A percentile compares a stretch with the other conserved stretches of the same genome.
These are phyloP conservation scores for Anas bahamensis DNA, from an alignment of 2,797 vertebrate species.

Conservation along the genomic window DNA sequence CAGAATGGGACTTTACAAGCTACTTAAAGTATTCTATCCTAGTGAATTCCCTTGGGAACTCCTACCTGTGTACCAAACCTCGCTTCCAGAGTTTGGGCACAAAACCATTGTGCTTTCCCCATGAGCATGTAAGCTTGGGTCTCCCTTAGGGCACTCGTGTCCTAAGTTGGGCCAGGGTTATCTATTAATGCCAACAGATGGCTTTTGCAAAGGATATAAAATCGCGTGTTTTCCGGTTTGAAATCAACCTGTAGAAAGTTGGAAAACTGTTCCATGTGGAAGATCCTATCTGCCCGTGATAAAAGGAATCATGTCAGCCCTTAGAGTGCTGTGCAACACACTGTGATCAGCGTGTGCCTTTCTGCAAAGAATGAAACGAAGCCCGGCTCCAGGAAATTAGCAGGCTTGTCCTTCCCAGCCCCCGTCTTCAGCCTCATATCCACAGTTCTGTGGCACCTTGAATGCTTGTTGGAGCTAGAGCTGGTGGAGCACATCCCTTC, in stretches of 20 bases:
- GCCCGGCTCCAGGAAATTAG: background rate
- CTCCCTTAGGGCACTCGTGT: background rate
- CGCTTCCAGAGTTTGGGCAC: background rate
- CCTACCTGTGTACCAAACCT: background rate
- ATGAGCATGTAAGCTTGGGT: background rate
- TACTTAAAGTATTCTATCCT: background rate
- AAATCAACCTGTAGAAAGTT: background rate
- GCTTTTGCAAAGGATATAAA: background rate
- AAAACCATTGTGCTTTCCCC: background rate
- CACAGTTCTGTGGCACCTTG: background rate
- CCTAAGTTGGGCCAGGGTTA: background rate
- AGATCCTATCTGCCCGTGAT: background rate
- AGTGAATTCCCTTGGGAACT: background rate
- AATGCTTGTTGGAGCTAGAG: background rate
- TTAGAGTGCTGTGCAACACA: rapidly evolving
- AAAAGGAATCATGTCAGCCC: background rate
- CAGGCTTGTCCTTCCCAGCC: background rate
- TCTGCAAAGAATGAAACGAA: background rate
- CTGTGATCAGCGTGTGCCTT: background rate
- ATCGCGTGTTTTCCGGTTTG: rapidly evolving
- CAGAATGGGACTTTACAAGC: background rate
- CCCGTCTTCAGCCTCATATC: background rate
- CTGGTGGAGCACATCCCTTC: background rate
- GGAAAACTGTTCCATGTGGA: background rate
- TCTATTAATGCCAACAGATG: background rate